Evolutionary conservation across 2,888 invertebrate species (phyloP).

Genomic region (Troides aeacus): DNA sequence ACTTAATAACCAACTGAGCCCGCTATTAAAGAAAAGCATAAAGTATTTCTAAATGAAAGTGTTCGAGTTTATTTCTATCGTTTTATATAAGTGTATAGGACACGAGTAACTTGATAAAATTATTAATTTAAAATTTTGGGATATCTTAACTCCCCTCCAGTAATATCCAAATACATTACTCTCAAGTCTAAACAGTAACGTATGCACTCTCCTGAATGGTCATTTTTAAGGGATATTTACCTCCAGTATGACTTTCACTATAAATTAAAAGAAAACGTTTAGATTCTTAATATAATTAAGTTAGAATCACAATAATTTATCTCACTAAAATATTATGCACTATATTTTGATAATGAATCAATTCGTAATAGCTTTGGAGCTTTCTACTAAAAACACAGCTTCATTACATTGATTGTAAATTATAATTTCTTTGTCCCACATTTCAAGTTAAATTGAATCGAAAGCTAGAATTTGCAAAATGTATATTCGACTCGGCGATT

Average conservation of each 20-base stretch:
- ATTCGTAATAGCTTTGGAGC: background rate
- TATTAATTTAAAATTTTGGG: too few relatives aligned
- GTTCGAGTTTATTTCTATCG: background rate
- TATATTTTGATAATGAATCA: background rate
- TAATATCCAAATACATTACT: too few relatives aligned
- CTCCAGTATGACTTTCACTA: too few relatives aligned
- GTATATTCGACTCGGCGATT: conserved; percentile 10
- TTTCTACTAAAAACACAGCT: background rate
- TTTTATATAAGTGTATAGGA: too few relatives aligned
- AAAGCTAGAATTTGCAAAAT: conserved; percentile 11
- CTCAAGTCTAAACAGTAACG: too few relatives aligned
- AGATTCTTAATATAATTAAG: too few relatives aligned
- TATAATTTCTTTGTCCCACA: background rate
- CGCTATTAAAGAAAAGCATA: background rate
- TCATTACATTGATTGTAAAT: background rate
- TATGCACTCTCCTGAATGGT: too few relatives aligned
- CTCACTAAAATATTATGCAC: background rate
- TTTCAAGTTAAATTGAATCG: conserved; percentile 4
- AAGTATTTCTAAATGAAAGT: background rate
- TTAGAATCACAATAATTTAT: too few relatives aligned
- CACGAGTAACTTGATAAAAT: too few relatives aligned
- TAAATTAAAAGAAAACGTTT: too few relatives aligned
- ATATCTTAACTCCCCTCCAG: too few relatives aligned
- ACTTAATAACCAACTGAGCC: background rate
- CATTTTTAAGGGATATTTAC: too few relatives aligned